Evolutionary conservation across 2,888 invertebrate genomes (phyloP).

Genomic region (Plutella xylostella): DNA sequence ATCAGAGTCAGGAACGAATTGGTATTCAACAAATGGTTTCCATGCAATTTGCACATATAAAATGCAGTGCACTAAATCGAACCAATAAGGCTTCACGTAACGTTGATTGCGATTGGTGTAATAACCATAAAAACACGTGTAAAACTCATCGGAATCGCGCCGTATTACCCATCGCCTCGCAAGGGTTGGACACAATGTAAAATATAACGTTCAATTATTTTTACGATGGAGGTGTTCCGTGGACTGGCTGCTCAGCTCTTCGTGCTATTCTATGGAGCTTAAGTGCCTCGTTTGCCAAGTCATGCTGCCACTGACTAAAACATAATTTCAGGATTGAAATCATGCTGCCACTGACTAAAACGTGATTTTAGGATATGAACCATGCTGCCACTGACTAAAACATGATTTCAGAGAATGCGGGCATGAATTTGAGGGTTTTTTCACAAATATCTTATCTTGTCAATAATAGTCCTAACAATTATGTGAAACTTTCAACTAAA

Average conservation of each 20-base stretch:
- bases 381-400: too few relatives aligned
- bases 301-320: too few relatives aligned
- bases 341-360: too few relatives aligned
- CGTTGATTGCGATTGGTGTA: constrained; percentile 10
- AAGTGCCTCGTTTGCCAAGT: background rate
- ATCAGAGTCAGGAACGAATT: background rate
- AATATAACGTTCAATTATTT: background rate
- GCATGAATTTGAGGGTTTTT: too few relatives aligned
- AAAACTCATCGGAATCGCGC: constrained; percentile 7
- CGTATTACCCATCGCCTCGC: background rate
- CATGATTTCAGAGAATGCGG: too few relatives aligned
- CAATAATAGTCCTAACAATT: too few relatives aligned
- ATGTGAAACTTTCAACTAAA: too few relatives aligned
- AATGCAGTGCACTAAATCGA: constrained; percentile 1
- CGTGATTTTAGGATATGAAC: too few relatives aligned
- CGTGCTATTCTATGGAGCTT: background rate
- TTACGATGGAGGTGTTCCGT: background rate
- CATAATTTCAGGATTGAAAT: background rate
- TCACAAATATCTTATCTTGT: too few relatives aligned
- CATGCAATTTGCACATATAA: constrained; percentile 2
- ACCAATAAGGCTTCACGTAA: constrained; percentile 5
- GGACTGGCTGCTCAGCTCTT: background rate
- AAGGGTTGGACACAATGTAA: background rate
- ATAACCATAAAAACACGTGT: constrained; percentile 10
- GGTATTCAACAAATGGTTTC: background rate